These are phyloP conservation scores for Drosophila demipolita DNA, from an alignment of 2,888 invertebrate genomes.

Conservation along the genomic window DNA sequence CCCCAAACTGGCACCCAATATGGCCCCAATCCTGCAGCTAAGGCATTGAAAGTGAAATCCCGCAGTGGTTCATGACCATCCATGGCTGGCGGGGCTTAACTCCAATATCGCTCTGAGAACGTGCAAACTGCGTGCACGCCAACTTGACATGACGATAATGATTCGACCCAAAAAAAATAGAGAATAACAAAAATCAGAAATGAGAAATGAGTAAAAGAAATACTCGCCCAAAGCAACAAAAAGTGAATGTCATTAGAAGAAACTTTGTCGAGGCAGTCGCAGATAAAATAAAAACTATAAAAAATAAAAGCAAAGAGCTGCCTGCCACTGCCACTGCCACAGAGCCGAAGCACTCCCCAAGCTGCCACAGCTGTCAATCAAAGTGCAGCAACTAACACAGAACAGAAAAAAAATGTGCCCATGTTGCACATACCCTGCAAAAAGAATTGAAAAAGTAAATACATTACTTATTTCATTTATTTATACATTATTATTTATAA, in stretches of 20 bases:
- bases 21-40: constrained; percentile 55
- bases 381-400: constrained; percentile 44
- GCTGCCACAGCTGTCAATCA: constrained; percentile 77
- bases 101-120: constrained; percentile 49
- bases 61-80: constrained; percentile 45
- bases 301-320: constrained; percentile 35
- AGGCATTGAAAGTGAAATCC: constrained; percentile 79
- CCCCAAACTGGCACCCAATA: constrained; percentile 49
- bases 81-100: constrained; percentile 63
- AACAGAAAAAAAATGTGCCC: constrained; percentile 7
- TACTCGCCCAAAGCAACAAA: constrained; percentile 49
- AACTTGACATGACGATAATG: constrained; percentile 79
- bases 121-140: constrained; percentile 75
- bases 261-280: constrained; percentile 63
- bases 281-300: constrained; percentile 58
- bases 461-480: neutral
- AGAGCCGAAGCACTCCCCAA: constrained; percentile 42
- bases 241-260: constrained; percentile 77
- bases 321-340: constrained; percentile 25
- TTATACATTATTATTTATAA: neutral
- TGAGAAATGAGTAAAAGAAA: constrained; percentile 4
- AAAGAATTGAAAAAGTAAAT: neutral
- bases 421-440: neutral
- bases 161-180: constrained; percentile 69
- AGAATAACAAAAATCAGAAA: constrained; percentile 3